Percentiles rank a stretch among this genome's conserved stretches.
Conservation (phyloP, 1,140 invertebrate species). For the Neodiprion fabricii region DNA sequence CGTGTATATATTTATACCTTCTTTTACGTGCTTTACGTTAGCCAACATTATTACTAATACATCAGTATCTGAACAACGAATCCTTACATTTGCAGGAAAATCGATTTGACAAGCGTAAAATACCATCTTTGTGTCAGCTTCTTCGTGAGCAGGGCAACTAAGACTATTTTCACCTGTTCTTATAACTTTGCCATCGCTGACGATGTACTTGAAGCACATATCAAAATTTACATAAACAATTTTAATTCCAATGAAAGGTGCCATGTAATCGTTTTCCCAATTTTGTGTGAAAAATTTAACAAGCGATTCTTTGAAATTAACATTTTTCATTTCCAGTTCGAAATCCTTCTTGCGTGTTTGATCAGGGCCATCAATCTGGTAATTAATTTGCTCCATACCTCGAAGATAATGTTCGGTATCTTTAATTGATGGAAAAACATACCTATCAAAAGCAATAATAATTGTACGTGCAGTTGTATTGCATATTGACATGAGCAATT, state of each 20-base stretch:
- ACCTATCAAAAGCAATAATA: slow-evolving; percentile 33
- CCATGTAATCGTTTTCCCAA: slow-evolving; percentile 37
- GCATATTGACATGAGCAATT: slow-evolving; percentile 25
- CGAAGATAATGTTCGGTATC: slow-evolving; percentile 29
- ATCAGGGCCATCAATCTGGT: slow-evolving; percentile 27
- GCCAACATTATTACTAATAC: slow-evolving; percentile 36
- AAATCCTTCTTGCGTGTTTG: slow-evolving; percentile 38
- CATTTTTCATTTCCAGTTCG: slow-evolving; percentile 39
- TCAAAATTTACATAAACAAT: slow-evolving; percentile 37
- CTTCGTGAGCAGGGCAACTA: slow-evolving; percentile 39
- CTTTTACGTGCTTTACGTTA: slow-evolving; percentile 31
- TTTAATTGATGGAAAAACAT: slow-evolving; percentile 36
- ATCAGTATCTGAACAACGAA: slow-evolving; percentile 33
- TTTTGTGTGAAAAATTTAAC: slow-evolving; percentile 41
- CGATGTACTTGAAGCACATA: slow-evolving; percentile 28
- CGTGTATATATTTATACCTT: slow-evolving; percentile 32
- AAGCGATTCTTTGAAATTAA: slow-evolving; percentile 41
- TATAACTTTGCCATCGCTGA: slow-evolving; percentile 28
- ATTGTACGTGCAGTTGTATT: slow-evolving; percentile 24
- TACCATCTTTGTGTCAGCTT: slow-evolving; percentile 40
- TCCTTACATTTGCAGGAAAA: slow-evolving; percentile 25
- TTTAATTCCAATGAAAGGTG: slow-evolving; percentile 36
- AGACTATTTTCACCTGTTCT: slow-evolving; percentile 26
- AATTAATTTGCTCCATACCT: slow-evolving; percentile 17
- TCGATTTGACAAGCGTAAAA: slow-evolving; percentile 37